Evolutionary conservation across 2,888 invertebrate genomes (phyloP).

Genomic region (Reticulitermes lucifugus): DNA sequence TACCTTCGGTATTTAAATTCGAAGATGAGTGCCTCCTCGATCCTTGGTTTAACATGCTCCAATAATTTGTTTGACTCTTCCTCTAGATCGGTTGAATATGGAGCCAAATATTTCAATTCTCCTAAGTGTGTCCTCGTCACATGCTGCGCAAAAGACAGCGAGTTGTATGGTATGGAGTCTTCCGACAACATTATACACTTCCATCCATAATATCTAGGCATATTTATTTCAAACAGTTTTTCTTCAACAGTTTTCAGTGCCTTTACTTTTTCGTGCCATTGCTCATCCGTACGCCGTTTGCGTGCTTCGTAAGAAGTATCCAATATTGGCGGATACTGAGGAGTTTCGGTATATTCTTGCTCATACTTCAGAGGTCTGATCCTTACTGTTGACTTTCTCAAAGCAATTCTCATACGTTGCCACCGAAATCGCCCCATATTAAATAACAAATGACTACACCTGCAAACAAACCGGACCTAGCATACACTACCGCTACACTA

Average conservation of each 20-base stretch:
- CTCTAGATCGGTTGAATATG: constrained; percentile 65
- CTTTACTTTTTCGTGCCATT: constrained; percentile 71
- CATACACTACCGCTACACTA: too few relatives aligned
- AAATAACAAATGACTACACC: too few relatives aligned
- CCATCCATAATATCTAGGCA: constrained; percentile 86
- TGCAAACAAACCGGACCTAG: too few relatives aligned
- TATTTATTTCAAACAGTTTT: constrained; percentile 84
- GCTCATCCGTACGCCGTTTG: constrained; percentile 64
- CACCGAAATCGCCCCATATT: constrained; percentile 30
- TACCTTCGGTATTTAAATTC: constrained; percentile 72
- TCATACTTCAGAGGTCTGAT: constrained; percentile 7
- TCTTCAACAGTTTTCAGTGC: constrained; percentile 81
- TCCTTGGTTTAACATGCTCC: constrained; percentile 48
- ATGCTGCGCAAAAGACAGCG: constrained; percentile 76
- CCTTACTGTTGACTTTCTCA: background rate
- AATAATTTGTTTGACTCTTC: constrained; percentile 57
- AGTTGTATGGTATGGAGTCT: constrained; percentile 73
- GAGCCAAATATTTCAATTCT: constrained; percentile 70
- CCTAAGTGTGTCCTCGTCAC: constrained; percentile 83
- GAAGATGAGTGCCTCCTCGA: constrained; percentile 75
- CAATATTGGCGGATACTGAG: constrained; percentile 73
- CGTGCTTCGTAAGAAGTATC: constrained; percentile 69
- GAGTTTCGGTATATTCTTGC: constrained; percentile 61
- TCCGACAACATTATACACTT: constrained; percentile 73
- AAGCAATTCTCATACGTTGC: background rate